Conservation (phyloP, 92 coral and sea anemone species). For the Scolanthus callimorphus region DNA sequence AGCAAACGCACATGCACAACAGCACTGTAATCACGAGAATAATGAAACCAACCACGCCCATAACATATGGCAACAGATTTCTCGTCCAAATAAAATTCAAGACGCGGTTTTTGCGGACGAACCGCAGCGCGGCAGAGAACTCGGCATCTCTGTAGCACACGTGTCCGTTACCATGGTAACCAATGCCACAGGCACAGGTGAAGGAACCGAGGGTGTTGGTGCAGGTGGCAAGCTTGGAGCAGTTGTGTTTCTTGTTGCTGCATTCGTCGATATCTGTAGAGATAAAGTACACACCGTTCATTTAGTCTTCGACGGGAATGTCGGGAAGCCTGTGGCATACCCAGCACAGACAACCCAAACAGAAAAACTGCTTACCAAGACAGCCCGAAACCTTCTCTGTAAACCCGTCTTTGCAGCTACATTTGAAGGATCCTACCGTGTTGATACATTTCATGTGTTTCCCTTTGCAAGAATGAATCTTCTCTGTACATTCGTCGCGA, state of each 20-base stretch:
- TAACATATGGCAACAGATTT: conserved; percentile 7
- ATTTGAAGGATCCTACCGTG: conserved; percentile 8
- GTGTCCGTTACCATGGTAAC: conserved; percentile 41
- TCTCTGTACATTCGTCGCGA: not conserved
- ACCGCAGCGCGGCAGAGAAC: conserved; percentile 2
- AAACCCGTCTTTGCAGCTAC: conserved; percentile 1
- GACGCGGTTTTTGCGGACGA: conserved; percentile 3
- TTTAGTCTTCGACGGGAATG: not conserved
- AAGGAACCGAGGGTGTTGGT: conserved; percentile 20
- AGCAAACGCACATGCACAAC: conserved; percentile 9
- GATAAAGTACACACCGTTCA: too few relatives aligned
- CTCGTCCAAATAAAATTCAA: conserved; percentile 4
- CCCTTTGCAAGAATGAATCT: not conserved
- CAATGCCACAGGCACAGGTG: conserved; percentile 22
- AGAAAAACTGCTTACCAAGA: conserved; percentile 3
- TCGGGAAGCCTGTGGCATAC: not conserved
- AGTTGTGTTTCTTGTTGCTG: conserved; percentile 10
- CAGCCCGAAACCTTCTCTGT: conserved; percentile 1
- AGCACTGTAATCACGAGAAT: not conserved
- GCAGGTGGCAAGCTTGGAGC: conserved; percentile 27
- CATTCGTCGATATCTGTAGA: conserved; percentile 41
- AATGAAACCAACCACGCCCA: not conserved
- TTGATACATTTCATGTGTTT: conserved; percentile 8
- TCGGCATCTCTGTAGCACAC: conserved; percentile 14
- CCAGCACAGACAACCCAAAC: not conserved